These are phyloP conservation scores for Nephrotoma flavescens DNA, from an alignment of 2,888 invertebrate genomes.

Conservation along the genomic window DNA sequence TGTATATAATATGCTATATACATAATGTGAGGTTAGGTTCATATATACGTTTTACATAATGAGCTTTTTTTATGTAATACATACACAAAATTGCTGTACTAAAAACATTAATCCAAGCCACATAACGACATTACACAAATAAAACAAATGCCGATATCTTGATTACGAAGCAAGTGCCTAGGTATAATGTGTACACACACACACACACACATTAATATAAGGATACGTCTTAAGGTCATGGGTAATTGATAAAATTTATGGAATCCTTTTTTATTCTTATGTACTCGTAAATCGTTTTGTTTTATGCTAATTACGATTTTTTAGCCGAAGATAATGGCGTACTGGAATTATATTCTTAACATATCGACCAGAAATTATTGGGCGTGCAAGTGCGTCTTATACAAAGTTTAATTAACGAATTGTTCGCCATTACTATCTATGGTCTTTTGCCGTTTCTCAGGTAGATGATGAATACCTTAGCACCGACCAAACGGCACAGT, in stretches of 20 bases:
- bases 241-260: not conserved
- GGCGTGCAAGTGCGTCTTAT: no score
- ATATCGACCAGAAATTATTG: no score
- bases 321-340: not conserved
- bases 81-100: not conserved
- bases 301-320: not conserved
- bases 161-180: not conserved
- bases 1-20: not conserved
- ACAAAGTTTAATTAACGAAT: no score
- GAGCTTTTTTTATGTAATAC: not conserved
- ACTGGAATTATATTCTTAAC: no score
- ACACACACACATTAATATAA: no score
- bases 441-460: no score
- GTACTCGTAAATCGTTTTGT: not conserved
- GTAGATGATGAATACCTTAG: no score
- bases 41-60: not conserved
- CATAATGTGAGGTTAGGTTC: not conserved
- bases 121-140: not conserved
- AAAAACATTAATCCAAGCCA: not conserved
- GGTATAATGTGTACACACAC: not conserved
- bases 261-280: no score
- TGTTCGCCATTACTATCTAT: no score
- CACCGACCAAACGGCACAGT: no score
- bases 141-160: not conserved
- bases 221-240: not conserved